Base-by-base conservation (phyloP, 2,113 vertebrate species). In the Motacilla tschutschensis region DNA sequence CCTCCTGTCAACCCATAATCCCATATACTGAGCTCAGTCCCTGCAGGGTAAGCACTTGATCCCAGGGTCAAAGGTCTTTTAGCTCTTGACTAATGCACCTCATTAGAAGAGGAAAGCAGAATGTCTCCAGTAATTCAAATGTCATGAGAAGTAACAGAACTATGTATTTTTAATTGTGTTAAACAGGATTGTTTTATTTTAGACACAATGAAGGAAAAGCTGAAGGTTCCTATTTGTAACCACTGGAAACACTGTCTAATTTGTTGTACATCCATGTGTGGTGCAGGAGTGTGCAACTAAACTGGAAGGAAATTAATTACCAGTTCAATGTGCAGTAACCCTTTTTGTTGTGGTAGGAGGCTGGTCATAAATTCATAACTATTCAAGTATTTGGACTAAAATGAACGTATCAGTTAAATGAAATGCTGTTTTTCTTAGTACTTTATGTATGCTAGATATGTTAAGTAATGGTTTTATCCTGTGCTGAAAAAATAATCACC, bases 11-110 rank as follows among this genome's bases (percentile, higher is more conserved):
- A 94, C 64, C 70, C 58, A 26, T 96, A 96, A 96, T 97, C 97
- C 96, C 93, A 79, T 64, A 79, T 48, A 65, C 89, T 92, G 95
- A 96, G 91, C 74, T 81, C 92, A 93, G 82, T 92, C 92, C 93
- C 84, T 95, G 87, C 82, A 95, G 96, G 95, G 93, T 94, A 96
- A 69, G 92, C 93, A 96, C 95, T 96, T 96, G 94, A 97, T 95
- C 94, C 94, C 94, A 51, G 60, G 96, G 96, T 97, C 95, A 96
- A 89, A 97, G 97, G 95, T 96, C 94, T 73, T 83, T 80, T 73
- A 95, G 95, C 92, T 95, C 94, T 96, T 96, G 93, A 96, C 93
- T 95, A 96, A 97, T 91, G 89, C 93, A 92, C 94, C 96, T 97
- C 95, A 95, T 97, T 96, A 97, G 78, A 94, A 79, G 85, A 91